Percentiles rank a stretch among this genome's conserved stretches.
Evolutionary conservation across 2,797 vertebrate genomes (phyloP).

Genomic region (Aldrovandia affinis): DNA sequence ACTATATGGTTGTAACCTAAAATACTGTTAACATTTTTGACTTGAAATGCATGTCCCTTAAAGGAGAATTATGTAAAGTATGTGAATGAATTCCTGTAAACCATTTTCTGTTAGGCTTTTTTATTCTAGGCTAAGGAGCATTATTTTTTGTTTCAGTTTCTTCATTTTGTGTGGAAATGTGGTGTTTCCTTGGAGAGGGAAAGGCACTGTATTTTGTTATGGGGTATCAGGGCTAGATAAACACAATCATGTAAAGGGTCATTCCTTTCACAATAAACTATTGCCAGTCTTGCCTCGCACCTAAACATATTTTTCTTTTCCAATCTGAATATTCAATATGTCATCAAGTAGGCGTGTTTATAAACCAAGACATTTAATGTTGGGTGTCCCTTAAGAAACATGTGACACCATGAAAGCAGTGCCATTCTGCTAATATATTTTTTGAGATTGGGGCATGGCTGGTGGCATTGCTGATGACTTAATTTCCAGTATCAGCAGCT

Average conservation of each 20-base stretch:
- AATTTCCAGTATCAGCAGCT: not conserved
- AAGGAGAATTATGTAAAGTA: not conserved
- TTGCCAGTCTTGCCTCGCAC: not conserved
- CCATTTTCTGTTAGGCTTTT: not conserved
- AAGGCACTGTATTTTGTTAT: not conserved
- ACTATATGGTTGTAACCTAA: not conserved
- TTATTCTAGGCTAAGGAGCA: not conserved
- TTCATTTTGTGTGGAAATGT: not conserved
- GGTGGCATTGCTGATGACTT: not conserved
- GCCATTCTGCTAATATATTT: not conserved
- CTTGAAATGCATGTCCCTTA: not conserved
- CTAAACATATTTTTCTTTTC: not conserved
- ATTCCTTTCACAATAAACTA: too few relatives aligned
- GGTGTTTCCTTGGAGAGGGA: not conserved
- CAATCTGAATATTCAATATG: not conserved
- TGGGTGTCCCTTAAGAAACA: not conserved
- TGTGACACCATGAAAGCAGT: not conserved
- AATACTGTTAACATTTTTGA: not conserved
- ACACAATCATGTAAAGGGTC: not conserved
- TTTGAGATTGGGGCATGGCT: not conserved
- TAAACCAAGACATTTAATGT: not conserved
- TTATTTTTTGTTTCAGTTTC: not conserved
- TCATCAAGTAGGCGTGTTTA: not conserved
- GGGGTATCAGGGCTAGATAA: not conserved
- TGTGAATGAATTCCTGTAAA: too few relatives aligned